Conservation (phyloP, 2,113 vertebrate species). For the Pipa parva region DNA sequence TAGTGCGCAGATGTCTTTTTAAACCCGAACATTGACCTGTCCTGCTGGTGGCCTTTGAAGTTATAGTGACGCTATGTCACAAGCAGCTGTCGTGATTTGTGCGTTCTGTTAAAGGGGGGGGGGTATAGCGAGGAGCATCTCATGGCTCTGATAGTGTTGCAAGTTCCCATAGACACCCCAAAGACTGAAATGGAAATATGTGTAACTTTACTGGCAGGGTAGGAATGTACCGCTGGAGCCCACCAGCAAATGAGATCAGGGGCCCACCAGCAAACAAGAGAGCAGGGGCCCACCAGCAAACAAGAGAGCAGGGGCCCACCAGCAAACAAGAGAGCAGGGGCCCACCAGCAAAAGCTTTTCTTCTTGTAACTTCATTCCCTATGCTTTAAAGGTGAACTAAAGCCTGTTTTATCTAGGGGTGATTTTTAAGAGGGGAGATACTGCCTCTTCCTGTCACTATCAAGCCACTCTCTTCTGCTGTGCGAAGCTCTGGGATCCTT, state of each 20-base stretch:
- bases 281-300: not conserved
- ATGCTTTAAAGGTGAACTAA: too few species aligned
- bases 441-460: too few species aligned
- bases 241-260: not conserved
- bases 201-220: not conserved
- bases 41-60: slow-evolving; percentile 35
- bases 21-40: not conserved
- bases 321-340: not conserved
- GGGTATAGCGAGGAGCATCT: slow-evolving; percentile 17
- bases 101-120: slow-evolving; percentile 20
- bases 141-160: slow-evolving; percentile 17
- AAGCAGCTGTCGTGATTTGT: slow-evolving; percentile 29
- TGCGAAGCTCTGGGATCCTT: too few species aligned
- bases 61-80: slow-evolving; percentile 24
- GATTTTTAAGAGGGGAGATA: too few species aligned
- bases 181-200: slow-evolving; percentile 1
- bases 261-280: not conserved
- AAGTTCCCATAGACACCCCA: slow-evolving; percentile 5
- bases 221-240: too few species aligned
- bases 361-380: not conserved
- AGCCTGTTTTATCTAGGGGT: too few species aligned
- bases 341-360: not conserved
- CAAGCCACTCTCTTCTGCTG: too few species aligned
- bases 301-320: not conserved
- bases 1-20: not conserved